Evolutionary conservation across 1,140 invertebrate genomes (phyloP).

Genomic region (Drosophila sechellia): DNA sequence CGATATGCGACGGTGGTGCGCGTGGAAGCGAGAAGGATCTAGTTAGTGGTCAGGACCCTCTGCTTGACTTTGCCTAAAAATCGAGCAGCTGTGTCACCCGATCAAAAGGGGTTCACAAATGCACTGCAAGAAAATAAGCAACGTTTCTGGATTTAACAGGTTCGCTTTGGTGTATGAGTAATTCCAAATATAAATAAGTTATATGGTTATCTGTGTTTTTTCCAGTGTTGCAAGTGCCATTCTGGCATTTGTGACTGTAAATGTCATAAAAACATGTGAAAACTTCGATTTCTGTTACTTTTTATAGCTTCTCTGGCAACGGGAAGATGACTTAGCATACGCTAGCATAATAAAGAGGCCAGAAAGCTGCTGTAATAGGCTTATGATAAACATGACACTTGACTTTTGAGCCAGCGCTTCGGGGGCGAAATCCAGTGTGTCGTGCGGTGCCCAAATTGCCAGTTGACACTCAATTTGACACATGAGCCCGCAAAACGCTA

Average conservation of each 20-base stretch:
- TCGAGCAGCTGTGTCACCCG: constrained; percentile 64
- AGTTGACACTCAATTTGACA: constrained; percentile 84
- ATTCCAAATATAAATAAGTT: too few species aligned
- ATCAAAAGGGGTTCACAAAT: constrained; percentile 25
- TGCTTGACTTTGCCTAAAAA: constrained; percentile 64
- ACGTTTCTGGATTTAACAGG: too few species aligned
- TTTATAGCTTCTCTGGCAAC: constrained; percentile 62
- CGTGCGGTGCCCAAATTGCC: constrained; percentile 73
- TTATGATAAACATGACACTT: constrained; percentile 83
- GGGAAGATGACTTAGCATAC: background rate
- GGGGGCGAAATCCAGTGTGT: constrained; percentile 13
- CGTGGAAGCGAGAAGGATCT: background rate
- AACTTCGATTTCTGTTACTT: constrained; percentile 12
- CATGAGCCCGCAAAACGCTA: constrained; percentile 67
- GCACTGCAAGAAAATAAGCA: background rate
- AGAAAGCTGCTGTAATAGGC: constrained; percentile 76
- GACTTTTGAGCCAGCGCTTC: constrained; percentile 45
- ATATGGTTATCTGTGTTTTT: too few species aligned
- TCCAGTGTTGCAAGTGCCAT: constrained; percentile 1
- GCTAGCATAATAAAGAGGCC: background rate
- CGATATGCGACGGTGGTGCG: background rate
- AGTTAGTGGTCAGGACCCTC: constrained; percentile 39
- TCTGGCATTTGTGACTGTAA: constrained; percentile 37
- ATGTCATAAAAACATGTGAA: constrained; percentile 66
- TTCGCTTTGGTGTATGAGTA: too few species aligned